Conservation (phyloP, 2,797 vertebrate species). For the Myripristis murdjan region DNA sequence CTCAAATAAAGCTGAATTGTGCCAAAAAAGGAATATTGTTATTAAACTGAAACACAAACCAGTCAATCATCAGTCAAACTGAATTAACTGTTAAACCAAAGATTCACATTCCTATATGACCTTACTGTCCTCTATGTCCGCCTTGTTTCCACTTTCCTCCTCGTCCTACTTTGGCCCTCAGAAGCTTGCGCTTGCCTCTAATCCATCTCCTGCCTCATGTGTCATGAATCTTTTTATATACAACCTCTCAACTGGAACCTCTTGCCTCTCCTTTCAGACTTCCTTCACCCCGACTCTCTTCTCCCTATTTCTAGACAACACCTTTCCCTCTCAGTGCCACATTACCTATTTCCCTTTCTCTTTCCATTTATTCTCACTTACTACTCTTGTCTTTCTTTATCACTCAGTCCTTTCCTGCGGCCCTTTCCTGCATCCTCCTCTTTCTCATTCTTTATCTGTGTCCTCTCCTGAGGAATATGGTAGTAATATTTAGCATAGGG, state of each 20-base stretch:
- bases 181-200: not conserved
- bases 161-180: not conserved
- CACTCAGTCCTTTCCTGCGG: not conserved
- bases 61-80: too few relatives aligned
- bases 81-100: too few relatives aligned
- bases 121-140: not conserved
- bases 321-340: constrained; percentile 12
- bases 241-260: not conserved
- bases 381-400: constrained; percentile 10
- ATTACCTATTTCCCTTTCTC: not conserved
- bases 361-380: constrained; percentile 7
- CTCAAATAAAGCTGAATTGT: too few relatives aligned
- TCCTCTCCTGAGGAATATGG: constrained; percentile 41
- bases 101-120: too few relatives aligned
- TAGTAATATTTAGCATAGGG: constrained; percentile 50
- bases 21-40: too few relatives aligned
- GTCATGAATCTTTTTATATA: constrained; percentile 3
- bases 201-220: not conserved
- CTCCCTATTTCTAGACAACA: not conserved
- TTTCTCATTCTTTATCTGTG: not conserved
- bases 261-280: not conserved
- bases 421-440: not conserved
- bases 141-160: not conserved
- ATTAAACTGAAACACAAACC: too few relatives aligned
- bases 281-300: not conserved